Evolutionary conservation across 2,888 invertebrate species (phyloP), one percentile per base, ranked within the genome.

Genomic region (Mesopsocus fuscifrons): DNA sequence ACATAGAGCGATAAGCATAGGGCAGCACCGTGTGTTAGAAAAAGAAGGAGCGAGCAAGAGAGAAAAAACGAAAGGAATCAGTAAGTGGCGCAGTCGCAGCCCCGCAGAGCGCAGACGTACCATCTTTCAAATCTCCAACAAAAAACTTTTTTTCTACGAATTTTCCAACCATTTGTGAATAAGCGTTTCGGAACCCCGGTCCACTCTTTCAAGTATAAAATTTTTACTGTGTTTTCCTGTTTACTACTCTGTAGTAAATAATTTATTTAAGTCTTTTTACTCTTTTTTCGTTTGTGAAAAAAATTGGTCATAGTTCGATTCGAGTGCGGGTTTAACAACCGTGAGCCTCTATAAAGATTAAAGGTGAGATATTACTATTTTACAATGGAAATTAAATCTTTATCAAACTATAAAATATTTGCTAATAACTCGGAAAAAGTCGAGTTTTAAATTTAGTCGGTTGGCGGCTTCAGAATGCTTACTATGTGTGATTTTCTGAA

Each of bases 171-270:
- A 38, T 38, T 38, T 38, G 38, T 38, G 21, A 9, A 21, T 21
- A 13, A 38, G 38, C 18, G 17, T 38, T 38, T 38, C 38, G 20
- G 20, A 38, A 15, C 18, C 20, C 16, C 15, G 20, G 13, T 13
- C 38, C 38, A 17, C n/a, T 38, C 26, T 26, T 26, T 26, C n/a
- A 13, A 38, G 20, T 18, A 18, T 18, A 38, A 38, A 38, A 18
- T 21, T 38, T 38, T 38, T 38, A 38, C 20, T 20, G 38, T 38
- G 38, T 38, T 38, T 38, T 15, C 20, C 20, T 38, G 38, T 38
- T 38, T 38, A 38, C 38, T 38, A 13, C n/a, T 17, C 20, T 13
- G 20, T 38, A 38, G 38, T 38, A 38, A 38, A 38, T 20, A 33
- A 33, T 33, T 33, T 33, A 15, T 16, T 33, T 9, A 33, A 33